Evolutionary conservation across 2,113 vertebrate genomes (phyloP).

Genomic region (Smithornis capensis): DNA sequence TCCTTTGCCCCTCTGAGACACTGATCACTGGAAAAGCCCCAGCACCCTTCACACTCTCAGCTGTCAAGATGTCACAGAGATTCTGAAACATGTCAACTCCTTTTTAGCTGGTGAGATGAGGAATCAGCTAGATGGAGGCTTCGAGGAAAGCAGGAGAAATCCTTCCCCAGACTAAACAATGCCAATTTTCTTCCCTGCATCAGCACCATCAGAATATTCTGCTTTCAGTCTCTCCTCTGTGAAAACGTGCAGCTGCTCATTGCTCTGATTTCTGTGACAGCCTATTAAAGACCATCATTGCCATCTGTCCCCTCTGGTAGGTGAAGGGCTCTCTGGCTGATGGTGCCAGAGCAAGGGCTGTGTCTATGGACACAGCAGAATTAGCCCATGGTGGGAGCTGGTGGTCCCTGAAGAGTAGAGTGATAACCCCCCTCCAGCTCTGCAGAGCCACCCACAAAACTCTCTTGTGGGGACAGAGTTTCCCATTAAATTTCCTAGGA

Average conservation of each 20-base stretch:
- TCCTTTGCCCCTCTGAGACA: not conserved
- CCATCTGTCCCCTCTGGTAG: not conserved
- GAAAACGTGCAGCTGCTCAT: not conserved
- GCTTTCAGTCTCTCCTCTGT: not conserved
- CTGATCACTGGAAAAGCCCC: rapidly evolving
- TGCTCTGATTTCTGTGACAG: not conserved
- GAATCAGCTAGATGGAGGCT: not conserved
- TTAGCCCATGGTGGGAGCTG: rapidly evolving
- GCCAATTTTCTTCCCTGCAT: not conserved
- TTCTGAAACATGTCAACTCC: not conserved
- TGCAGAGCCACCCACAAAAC: not conserved
- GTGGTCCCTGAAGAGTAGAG: not conserved
- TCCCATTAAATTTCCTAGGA: rapidly evolving
- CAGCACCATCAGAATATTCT: not conserved
- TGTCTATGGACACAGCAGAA: rapidly evolving
- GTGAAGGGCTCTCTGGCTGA: not conserved
- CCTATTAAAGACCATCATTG: not conserved
- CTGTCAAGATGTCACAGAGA: not conserved
- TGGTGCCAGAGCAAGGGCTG: rapidly evolving
- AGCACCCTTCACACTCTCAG: not conserved
- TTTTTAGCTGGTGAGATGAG: not conserved
- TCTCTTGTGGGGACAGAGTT: rapidly evolving
- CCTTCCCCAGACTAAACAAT: not conserved
- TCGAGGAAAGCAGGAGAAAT: not conserved
- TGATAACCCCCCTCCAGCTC: rapidly evolving